Evolutionary conservation across 2,888 invertebrate species (phyloP).

Genomic region (Diadegma fenestrale): DNA sequence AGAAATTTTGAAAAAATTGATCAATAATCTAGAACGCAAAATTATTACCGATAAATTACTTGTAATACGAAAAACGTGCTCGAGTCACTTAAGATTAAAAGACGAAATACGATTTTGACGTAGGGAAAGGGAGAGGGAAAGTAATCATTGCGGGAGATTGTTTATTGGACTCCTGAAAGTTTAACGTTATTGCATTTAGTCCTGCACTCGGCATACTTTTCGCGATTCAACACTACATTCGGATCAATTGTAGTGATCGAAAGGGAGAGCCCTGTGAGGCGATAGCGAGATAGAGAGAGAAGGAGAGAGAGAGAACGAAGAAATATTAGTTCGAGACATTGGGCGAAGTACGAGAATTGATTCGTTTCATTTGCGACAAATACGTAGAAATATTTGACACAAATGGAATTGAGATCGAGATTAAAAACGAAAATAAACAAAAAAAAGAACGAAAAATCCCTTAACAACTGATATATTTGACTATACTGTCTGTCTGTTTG

Average conservation of each 20-base stretch:
- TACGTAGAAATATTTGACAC: slow-evolving; percentile 3
- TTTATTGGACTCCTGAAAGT: slow-evolving; percentile 76
- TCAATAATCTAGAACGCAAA: slow-evolving; percentile 28
- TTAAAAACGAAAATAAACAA: slow-evolving; percentile 65
- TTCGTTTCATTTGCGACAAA: slow-evolving; percentile 40
- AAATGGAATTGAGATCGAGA: slow-evolving; percentile 57
- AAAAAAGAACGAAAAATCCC: slow-evolving; percentile 65
- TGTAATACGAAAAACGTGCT: slow-evolving; percentile 66
- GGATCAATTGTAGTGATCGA: slow-evolving; percentile 46
- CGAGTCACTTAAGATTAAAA: slow-evolving; percentile 50
- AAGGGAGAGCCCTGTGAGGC: background rate
- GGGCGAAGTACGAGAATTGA: slow-evolving; percentile 38
- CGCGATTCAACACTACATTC: slow-evolving; percentile 51
- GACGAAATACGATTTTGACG: background rate
- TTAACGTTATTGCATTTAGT: slow-evolving; percentile 73
- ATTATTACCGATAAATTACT: slow-evolving; percentile 52
- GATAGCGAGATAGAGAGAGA: slow-evolving; percentile 5
- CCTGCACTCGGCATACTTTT: slow-evolving; percentile 59
- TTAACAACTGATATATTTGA: slow-evolving; percentile 71
- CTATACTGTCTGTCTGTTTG: slow-evolving; percentile 80
- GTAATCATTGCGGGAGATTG: background rate
- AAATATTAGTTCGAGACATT: slow-evolving; percentile 62
- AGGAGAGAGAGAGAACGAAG: slow-evolving; percentile 19
- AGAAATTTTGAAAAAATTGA: slow-evolving; percentile 18
- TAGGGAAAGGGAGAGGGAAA: background rate